Evolutionary conservation across 2,888 invertebrate genomes (phyloP).

Genomic region (Pseudococcus jackbeardsleyi): DNA sequence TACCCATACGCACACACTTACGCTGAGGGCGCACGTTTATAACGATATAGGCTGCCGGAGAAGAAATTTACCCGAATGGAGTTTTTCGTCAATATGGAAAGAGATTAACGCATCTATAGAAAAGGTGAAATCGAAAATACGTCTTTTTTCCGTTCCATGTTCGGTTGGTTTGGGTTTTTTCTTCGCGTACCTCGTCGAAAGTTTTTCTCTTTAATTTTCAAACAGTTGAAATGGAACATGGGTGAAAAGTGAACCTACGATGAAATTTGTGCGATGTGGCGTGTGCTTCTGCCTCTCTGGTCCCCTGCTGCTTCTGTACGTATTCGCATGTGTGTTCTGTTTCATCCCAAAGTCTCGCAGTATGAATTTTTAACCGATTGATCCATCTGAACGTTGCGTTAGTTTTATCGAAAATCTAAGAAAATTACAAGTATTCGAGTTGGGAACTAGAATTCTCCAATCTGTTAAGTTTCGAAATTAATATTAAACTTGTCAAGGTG

Average conservation of each 20-base stretch:
- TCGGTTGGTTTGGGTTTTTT: neutral
- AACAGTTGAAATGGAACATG: neutral
- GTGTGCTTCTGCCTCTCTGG: neutral
- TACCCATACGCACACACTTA: neutral
- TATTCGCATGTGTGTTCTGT: neutral
- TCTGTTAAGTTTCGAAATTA: too few species aligned
- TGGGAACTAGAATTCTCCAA: too few species aligned
- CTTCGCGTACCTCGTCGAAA: neutral
- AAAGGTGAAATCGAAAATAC: constrained; percentile 19
- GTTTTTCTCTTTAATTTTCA: neutral
- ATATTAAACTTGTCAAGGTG: too few species aligned
- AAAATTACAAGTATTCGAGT: too few species aligned
- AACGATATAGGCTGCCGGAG: neutral
- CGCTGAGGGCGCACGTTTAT: neutral
- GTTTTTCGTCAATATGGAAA: constrained; percentile 8
- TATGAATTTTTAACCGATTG: too few species aligned
- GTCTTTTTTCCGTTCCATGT: neutral
- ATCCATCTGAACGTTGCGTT: too few species aligned
- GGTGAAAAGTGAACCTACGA: neutral
- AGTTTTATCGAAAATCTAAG: too few species aligned
- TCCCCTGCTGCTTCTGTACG: too few species aligned
- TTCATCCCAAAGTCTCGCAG: neutral
- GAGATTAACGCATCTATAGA: constrained; percentile 34
- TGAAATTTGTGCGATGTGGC: neutral
- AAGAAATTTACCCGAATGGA: neutral